These are phyloP conservation scores for Amphiprion percula DNA, from an alignment of 2,113 vertebrate species.

Conservation along the genomic window DNA sequence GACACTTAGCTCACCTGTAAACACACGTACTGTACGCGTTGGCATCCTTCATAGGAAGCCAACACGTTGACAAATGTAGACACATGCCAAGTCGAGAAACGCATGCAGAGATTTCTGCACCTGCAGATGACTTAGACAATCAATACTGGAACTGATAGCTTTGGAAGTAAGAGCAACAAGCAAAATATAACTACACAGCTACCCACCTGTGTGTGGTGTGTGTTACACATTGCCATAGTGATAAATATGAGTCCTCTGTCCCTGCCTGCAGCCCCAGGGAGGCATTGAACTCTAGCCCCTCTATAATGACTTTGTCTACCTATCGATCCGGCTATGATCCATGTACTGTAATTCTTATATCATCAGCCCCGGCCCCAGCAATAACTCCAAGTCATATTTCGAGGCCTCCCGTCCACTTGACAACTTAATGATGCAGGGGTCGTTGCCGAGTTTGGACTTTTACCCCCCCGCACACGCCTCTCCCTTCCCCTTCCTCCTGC, in stretches of 20 bases:
- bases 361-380: slow-evolving; percentile 77
- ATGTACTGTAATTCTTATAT: slow-evolving; percentile 86
- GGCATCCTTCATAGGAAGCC: slow-evolving; percentile 46
- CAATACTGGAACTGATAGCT: slow-evolving; percentile 73
- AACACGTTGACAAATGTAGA: slow-evolving; percentile 32
- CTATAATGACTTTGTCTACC: slow-evolving; percentile 85
- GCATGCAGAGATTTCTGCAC: slow-evolving; percentile 27
- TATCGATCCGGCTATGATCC: slow-evolving; percentile 85
- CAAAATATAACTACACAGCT: slow-evolving; percentile 67
- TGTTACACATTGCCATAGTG: slow-evolving; percentile 72
- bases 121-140: slow-evolving; percentile 49
- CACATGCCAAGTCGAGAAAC: slow-evolving; percentile 25
- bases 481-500: slow-evolving; percentile 57
- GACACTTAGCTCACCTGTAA: slow-evolving; percentile 69
- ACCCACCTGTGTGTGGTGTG: slow-evolving; percentile 77
- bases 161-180: slow-evolving; percentile 81
- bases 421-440: slow-evolving; percentile 84
- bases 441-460: slow-evolving; percentile 73
- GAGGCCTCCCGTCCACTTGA: slow-evolving; percentile 80
- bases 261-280: slow-evolving; percentile 71
- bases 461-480: slow-evolving; percentile 21
- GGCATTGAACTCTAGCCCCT: slow-evolving; percentile 83
- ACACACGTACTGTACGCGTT: slow-evolving; percentile 24
- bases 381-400: slow-evolving; percentile 85
- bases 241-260: slow-evolving; percentile 76